phyloP scores from a whole-genome alignment of 2,797 vertebrate genomes.

The Phataginus tetradactyla region DNA sequence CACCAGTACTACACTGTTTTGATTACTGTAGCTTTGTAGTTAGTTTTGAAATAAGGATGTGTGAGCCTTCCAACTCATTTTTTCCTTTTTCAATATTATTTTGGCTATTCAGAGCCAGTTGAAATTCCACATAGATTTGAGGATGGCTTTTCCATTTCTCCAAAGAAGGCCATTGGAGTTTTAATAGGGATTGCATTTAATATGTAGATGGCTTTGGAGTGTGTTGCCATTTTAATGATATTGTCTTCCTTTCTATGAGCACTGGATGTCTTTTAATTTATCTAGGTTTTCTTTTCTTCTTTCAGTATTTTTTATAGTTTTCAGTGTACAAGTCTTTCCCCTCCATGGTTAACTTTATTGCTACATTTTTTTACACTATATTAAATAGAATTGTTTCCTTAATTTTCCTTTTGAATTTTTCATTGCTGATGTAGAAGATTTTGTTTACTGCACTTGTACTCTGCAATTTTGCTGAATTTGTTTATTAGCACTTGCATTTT shows the following conservation, averaged over 20 bases:
- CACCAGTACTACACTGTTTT: not conserved
- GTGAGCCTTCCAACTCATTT: not conserved
- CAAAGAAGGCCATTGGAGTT: not conserved
- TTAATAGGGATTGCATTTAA: not conserved
- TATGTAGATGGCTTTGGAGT: not conserved
- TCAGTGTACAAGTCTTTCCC: not conserved
- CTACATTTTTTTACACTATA: not conserved
- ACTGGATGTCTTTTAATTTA: not conserved
- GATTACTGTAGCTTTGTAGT: not conserved
- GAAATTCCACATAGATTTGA: not conserved
- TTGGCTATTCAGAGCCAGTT: not conserved
- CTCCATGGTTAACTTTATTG: constrained; percentile 34
- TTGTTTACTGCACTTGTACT: not conserved
- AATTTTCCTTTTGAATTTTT: constrained; percentile 1
- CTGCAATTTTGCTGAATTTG: not conserved
- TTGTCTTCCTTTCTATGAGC: not conserved
- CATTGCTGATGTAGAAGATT: not conserved
- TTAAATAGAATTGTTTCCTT: not conserved
- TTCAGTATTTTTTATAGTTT: constrained; percentile 10
- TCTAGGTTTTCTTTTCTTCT: not conserved
- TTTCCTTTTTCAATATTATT: not conserved
- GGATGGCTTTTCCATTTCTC: not conserved
- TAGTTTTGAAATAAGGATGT: not conserved
- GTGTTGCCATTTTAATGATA: not conserved
- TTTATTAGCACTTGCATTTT: not conserved